A percentile compares a stretch with the other conserved stretches of the same genome.
phyloP scores from a whole-genome alignment of 2,888 invertebrate genomes.

The Unio delphinus region DNA sequence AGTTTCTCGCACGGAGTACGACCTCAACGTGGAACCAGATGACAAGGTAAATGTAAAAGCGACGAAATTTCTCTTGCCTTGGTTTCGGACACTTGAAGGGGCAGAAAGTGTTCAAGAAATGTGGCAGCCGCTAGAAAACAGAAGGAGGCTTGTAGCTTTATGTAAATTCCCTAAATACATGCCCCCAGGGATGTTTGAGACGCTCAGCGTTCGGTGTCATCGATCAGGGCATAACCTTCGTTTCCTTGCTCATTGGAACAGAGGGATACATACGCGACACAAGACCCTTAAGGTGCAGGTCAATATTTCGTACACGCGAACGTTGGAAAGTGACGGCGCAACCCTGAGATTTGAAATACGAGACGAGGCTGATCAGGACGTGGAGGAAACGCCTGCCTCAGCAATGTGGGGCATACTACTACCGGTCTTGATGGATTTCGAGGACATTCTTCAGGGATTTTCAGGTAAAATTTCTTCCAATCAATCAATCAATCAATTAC shows the following conservation, averaged over 20 bases:
- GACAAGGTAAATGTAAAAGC: conserved; percentile 36
- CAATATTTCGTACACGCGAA: conserved; percentile 19
- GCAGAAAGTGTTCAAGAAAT: conserved; percentile 43
- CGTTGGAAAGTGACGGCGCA: conserved; percentile 28
- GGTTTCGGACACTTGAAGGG: conserved; percentile 52
- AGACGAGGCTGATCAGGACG: conserved; percentile 44
- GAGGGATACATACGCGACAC: conserved; percentile 59
- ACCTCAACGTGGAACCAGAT: conserved; percentile 35
- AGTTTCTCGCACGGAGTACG: conserved; percentile 8
- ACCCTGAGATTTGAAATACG: conserved; percentile 48
- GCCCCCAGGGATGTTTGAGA: conserved; percentile 66
- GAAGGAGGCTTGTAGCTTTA: conserved; percentile 44
- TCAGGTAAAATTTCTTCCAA: conserved; percentile 43
- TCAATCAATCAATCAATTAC: neutral
- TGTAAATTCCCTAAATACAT: conserved; percentile 62
- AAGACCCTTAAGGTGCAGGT: conserved; percentile 25
- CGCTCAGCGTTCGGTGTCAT: conserved; percentile 54
- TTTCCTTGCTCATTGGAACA: conserved; percentile 61
- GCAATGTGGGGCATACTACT: conserved; percentile 63
- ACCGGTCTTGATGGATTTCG: conserved; percentile 62
- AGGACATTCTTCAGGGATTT: conserved; percentile 57
- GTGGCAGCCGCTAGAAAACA: conserved; percentile 39
- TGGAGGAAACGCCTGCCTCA: conserved; percentile 39
- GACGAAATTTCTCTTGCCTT: conserved; percentile 57
- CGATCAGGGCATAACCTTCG: conserved; percentile 43